Conservation (phyloP, 2,888 invertebrate genomes). For the Xanthia togata region DNA sequence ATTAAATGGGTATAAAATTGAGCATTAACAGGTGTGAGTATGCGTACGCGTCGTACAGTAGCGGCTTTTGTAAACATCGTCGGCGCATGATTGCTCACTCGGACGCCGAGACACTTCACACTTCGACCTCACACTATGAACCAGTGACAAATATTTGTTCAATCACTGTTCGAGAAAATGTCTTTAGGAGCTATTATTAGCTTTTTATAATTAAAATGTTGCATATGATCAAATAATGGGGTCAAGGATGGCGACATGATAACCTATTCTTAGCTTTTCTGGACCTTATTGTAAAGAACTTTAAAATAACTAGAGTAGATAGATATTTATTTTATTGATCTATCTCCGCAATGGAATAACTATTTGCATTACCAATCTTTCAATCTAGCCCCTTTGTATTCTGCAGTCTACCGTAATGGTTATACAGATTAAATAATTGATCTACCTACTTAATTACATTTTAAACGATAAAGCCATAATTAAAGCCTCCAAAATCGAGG, state of each 20-base stretch:
- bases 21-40: conserved; percentile 49
- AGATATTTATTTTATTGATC: not conserved
- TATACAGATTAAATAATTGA: conserved; percentile 1
- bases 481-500: conserved; percentile 28
- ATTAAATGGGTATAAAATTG: conserved; percentile 52
- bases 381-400: not conserved
- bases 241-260: conserved; percentile 2
- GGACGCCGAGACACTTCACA: conserved; percentile 34
- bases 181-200: conserved; percentile 8
- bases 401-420: not conserved
- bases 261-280: not conserved
- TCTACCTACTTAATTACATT: conserved; percentile 16
- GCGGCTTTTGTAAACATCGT: conserved; percentile 55
- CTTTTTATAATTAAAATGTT: conserved; percentile 18
- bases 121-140: conserved; percentile 48
- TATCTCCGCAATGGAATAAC: not conserved
- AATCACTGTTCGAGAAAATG: conserved; percentile 38
- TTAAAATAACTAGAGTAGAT: not conserved
- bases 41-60: conserved; percentile 46
- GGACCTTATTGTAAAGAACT: not conserved
- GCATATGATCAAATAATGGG: not conserved
- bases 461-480: conserved; percentile 22
- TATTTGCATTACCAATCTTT: not conserved
- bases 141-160: conserved; percentile 57
- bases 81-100: conserved; percentile 47